These are phyloP conservation scores for Calycopis cecrops DNA, from an alignment of 1,140 invertebrate species.

Conservation along the genomic window DNA sequence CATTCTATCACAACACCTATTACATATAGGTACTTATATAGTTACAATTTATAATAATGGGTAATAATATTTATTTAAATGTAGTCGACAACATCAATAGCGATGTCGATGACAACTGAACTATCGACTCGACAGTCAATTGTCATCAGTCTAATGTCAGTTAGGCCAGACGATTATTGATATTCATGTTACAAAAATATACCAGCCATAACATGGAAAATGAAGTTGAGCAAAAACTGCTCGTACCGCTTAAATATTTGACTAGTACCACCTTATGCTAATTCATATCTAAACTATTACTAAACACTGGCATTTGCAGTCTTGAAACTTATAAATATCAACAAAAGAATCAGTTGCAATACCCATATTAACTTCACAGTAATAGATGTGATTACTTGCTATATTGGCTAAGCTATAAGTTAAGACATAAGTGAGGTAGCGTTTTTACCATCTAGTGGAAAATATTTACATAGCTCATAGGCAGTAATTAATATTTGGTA, in stretches of 20 bases:
- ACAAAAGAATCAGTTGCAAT: constrained; percentile 2
- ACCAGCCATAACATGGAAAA: constrained; percentile 11
- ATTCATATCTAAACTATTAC: constrained; percentile 44
- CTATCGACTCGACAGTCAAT: no score
- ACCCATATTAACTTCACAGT: background rate
- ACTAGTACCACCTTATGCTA: constrained; percentile 61
- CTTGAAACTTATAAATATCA: constrained; percentile 44
- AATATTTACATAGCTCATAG: constrained; percentile 65
- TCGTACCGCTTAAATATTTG: constrained; percentile 53
- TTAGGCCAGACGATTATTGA: constrained; percentile 15
- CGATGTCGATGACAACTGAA: no score
- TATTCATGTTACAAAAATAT: constrained; percentile 26
- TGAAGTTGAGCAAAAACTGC: constrained; percentile 53
- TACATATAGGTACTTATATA: background rate
- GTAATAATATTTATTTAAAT: background rate
- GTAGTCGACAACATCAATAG: no score
- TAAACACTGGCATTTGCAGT: constrained; percentile 68
- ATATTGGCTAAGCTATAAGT: constrained; percentile 67
- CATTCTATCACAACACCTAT: constrained; percentile 39
- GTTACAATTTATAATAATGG: no score
- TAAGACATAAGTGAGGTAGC: constrained; percentile 70
- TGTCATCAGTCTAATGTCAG: background rate
- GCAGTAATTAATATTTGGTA: constrained; percentile 50
- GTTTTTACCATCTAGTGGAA: constrained; percentile 70
- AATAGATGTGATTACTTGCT: constrained; percentile 23